These are phyloP conservation scores for Phymatocera aterrima DNA, from an alignment of 2,888 invertebrate genomes.

Conservation along the genomic window DNA sequence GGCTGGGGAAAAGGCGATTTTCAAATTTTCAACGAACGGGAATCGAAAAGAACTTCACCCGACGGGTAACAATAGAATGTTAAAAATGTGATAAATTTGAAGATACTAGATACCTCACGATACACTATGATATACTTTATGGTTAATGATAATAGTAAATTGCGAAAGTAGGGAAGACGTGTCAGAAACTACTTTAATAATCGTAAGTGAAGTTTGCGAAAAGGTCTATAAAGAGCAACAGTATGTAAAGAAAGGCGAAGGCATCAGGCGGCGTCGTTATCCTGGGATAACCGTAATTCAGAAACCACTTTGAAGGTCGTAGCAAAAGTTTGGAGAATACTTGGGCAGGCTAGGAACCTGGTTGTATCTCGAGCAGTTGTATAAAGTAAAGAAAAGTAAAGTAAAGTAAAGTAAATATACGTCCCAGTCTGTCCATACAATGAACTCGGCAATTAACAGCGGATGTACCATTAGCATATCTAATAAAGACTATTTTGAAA, in stretches of 20 bases:
- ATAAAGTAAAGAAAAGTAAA: slow-evolving; percentile 4
- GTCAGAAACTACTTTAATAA: slow-evolving; percentile 42
- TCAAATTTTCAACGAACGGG: not conserved
- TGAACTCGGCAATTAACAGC: slow-evolving; percentile 30
- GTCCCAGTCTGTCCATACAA: slow-evolving; percentile 18
- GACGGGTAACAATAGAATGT: not conserved
- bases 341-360: slow-evolving; percentile 12
- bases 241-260: slow-evolving; percentile 40
- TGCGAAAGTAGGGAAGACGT: slow-evolving; percentile 35
- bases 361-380: slow-evolving; percentile 37
- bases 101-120: not conserved
- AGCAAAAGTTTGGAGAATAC: slow-evolving; percentile 38
- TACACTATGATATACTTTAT: not conserved
- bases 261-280: slow-evolving; percentile 27
- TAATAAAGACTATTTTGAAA: slow-evolving; percentile 21
- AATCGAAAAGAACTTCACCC: not conserved
- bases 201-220: slow-evolving; percentile 38
- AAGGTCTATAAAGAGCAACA: slow-evolving; percentile 39
- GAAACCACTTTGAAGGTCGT: slow-evolving; percentile 44
- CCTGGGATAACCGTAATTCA: slow-evolving; percentile 40
- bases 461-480: slow-evolving; percentile 36
- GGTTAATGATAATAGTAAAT: slow-evolving; percentile 5
- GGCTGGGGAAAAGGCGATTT: not conserved
- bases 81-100: not conserved
- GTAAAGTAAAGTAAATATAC: slow-evolving; percentile 36